Conservation (phyloP, 1,140 invertebrate species). For the Drosophila persimilis region DNA sequence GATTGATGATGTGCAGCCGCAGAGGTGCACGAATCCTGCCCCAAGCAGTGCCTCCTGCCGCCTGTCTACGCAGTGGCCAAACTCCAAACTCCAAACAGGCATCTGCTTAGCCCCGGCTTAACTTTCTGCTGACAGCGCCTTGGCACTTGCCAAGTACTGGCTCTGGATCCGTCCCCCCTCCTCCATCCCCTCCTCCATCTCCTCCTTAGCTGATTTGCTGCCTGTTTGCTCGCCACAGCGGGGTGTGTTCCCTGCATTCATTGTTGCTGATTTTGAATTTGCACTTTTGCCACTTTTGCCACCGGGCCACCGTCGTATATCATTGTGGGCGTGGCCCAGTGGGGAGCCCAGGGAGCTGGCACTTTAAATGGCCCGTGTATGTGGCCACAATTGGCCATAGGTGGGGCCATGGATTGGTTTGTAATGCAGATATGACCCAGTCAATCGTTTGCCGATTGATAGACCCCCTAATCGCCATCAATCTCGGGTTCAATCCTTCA, state of each 20-base stretch:
- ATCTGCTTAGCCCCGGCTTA: conserved; percentile 73
- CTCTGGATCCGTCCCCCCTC: conserved; percentile 19
- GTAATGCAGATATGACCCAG: too few species aligned
- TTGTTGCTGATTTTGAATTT: conserved; percentile 78
- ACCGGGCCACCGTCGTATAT: conserved; percentile 48
- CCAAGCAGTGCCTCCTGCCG: neutral
- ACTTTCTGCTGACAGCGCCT: conserved; percentile 79
- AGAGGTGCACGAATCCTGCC: conserved; percentile 33
- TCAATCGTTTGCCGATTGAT: too few species aligned
- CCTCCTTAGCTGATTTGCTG: conserved; percentile 67
- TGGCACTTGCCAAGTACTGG: conserved; percentile 72
- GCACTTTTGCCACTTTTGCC: conserved; percentile 58
- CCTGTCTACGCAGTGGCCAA: conserved; percentile 29
- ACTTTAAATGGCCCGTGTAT: conserved; percentile 26
- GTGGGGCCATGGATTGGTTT: neutral
- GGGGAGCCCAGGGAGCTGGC: conserved; percentile 2
- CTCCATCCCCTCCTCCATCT: conserved; percentile 33
- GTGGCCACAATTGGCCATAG: conserved; percentile 20
- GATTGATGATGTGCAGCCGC: conserved; percentile 77
- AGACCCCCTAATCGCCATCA: too few species aligned
- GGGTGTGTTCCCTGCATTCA: conserved; percentile 38
- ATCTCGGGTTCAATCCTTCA: too few species aligned
- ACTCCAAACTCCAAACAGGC: conserved; percentile 45
- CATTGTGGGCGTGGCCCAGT: conserved; percentile 43
- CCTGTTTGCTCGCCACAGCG: conserved; percentile 54